phyloP scores from a whole-genome alignment of 2,888 invertebrate species.

The Polydrusus pterygomalis region DNA sequence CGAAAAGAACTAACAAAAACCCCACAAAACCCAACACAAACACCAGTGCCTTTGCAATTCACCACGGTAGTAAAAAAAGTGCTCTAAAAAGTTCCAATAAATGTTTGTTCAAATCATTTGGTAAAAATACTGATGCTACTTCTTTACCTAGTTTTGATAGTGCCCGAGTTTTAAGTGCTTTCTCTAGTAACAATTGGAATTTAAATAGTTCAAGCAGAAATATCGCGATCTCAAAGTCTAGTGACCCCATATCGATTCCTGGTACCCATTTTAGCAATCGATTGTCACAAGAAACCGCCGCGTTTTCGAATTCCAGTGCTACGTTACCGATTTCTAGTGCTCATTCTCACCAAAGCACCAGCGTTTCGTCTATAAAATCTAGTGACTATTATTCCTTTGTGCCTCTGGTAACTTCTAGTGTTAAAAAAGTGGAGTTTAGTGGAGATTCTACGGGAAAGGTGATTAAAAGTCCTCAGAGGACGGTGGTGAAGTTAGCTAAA shows the following conservation, averaged over 20 bases:
- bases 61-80: background rate
- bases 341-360: slow-evolving; percentile 58
- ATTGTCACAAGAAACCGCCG: background rate
- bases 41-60: slow-evolving; percentile 8
- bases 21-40: background rate
- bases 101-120: background rate
- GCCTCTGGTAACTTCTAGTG: slow-evolving; percentile 52
- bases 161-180: background rate
- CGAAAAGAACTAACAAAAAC: slow-evolving; percentile 32
- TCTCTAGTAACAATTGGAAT: background rate
- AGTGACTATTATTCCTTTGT: slow-evolving; percentile 66
- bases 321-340: slow-evolving; percentile 32
- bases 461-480: slow-evolving; percentile 68
- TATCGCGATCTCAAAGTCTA: background rate
- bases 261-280: background rate
- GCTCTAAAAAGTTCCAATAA: background rate
- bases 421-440: slow-evolving; percentile 55
- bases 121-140: background rate
- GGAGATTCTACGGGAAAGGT: slow-evolving; percentile 60
- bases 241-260: slow-evolving; percentile 19
- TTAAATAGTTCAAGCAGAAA: background rate
- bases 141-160: background rate
- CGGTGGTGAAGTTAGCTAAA: slow-evolving; percentile 69
- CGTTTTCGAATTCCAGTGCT: slow-evolving; percentile 11
- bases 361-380: slow-evolving; percentile 68